A percentile compares a stretch with the other conserved stretches of the same genome.
Evolutionary conservation across 35 echinoderm and acorn worm species (phyloP).

Genomic region (Ptychodera flava): DNA sequence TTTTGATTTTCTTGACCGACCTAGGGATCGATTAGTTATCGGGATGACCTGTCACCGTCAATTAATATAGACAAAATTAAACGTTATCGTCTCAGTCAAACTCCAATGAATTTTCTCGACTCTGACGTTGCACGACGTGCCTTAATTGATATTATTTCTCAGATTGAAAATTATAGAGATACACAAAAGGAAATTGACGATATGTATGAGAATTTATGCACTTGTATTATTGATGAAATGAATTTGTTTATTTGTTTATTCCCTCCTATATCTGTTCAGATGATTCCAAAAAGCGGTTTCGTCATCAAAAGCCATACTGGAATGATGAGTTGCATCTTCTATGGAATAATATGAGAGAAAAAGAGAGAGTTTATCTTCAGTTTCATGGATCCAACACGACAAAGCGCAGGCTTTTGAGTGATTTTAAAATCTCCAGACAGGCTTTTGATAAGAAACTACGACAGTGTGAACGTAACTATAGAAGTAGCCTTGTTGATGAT

Average conservation of each 20-base stretch:
- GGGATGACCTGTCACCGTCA: background rate
- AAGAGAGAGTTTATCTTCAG: background rate
- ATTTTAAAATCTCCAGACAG: background rate
- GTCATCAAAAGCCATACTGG: background rate
- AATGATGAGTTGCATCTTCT: background rate
- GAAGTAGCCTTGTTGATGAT: background rate
- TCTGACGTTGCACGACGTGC: background rate
- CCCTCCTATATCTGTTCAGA: background rate
- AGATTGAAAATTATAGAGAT: constrained; percentile 2
- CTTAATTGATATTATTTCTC: background rate
- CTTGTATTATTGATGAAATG: background rate
- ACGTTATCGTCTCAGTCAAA: background rate
- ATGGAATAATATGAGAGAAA: background rate
- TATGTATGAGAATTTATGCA: background rate
- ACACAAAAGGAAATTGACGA: background rate
- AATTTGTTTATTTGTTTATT: background rate
- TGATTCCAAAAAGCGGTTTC: background rate
- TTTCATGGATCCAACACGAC: background rate
- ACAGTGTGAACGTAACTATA: background rate
- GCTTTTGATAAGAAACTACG: background rate
- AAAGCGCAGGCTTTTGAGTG: background rate
- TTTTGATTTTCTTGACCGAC: constrained; percentile 1
- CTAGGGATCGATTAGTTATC: background rate
- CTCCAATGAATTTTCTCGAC: background rate
- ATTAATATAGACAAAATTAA: background rate